A percentile compares a stretch with the other conserved stretches of the same genome.
Evolutionary conservation across 2,888 invertebrate genomes (phyloP).

Genomic region (Pristionchus mayeri): DNA sequence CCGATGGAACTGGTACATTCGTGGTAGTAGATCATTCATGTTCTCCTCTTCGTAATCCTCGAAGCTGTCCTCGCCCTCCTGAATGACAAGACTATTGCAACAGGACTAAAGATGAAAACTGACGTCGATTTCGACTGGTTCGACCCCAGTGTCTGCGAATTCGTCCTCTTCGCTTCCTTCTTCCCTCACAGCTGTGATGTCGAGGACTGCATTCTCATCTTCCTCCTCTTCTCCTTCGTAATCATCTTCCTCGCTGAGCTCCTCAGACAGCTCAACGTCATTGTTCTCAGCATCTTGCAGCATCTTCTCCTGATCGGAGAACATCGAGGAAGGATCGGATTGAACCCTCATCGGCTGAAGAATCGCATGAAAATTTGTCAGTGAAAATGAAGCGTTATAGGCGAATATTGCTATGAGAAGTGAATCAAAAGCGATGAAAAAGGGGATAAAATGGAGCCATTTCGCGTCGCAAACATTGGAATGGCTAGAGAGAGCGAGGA

Average conservation of each 20-base stretch:
- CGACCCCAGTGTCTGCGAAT: background rate
- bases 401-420: background rate
- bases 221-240: background rate
- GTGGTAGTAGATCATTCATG: no score
- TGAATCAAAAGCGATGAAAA: background rate
- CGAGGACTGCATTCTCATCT: no score
- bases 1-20: no score
- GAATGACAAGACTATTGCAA: background rate
- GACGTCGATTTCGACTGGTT: background rate
- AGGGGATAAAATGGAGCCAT: background rate
- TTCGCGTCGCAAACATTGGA: background rate
- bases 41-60: background rate
- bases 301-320: conserved; percentile 11
- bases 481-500: background rate
- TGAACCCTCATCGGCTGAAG: background rate
- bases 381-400: background rate
- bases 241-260: background rate
- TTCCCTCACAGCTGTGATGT: background rate
- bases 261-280: background rate
- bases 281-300: background rate
- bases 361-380: background rate
- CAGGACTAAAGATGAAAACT: background rate
- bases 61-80: background rate
- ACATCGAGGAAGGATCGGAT: background rate
- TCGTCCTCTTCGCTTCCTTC: conserved; percentile 23